Evolutionary conservation across 2,797 vertebrate species (phyloP).

Genomic region (Neostethus bicornis): DNA sequence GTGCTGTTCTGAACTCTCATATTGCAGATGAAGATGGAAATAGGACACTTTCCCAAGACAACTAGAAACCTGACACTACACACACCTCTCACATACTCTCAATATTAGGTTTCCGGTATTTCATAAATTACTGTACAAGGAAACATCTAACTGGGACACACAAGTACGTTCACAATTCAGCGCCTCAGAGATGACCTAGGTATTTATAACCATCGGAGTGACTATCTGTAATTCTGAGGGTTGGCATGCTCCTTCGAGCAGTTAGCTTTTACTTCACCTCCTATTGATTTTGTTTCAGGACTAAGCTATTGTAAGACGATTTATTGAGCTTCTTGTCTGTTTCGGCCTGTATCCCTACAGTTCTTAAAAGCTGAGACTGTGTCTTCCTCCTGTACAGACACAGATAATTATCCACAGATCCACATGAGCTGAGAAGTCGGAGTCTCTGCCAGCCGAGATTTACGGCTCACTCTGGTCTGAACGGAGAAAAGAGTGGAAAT

Average conservation of each 20-base stretch:
- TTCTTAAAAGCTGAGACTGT: constrained; percentile 20
- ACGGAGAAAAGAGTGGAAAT: constrained; percentile 24
- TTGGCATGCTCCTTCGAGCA: constrained; percentile 33
- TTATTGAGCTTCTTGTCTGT: constrained; percentile 17
- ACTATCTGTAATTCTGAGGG: constrained; percentile 44
- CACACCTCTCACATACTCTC: constrained; percentile 44
- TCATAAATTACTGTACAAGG: constrained; percentile 33
- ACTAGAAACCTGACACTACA: constrained; percentile 58
- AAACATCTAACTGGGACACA: constrained; percentile 23
- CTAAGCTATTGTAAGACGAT: constrained; percentile 13
- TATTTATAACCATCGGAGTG: constrained; percentile 41
- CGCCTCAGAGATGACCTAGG: constrained; percentile 28
- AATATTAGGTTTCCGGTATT: constrained; percentile 51
- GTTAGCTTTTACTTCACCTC: constrained; percentile 37
- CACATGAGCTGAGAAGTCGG: constrained; percentile 35
- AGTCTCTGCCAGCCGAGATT: constrained; percentile 43
- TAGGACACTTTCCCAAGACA: constrained; percentile 57
- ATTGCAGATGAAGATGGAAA: constrained; percentile 63
- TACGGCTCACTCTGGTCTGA: constrained; percentile 33
- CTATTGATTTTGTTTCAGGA: constrained; percentile 27
- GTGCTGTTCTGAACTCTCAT: constrained; percentile 38
- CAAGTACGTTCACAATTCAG: not conserved
- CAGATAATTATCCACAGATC: constrained; percentile 58
- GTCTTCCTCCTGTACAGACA: constrained; percentile 37
- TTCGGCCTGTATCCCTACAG: constrained; percentile 17